phyloP scores from a whole-genome alignment of 2,113 vertebrate genomes.

The Eupsittula cactorum region DNA sequence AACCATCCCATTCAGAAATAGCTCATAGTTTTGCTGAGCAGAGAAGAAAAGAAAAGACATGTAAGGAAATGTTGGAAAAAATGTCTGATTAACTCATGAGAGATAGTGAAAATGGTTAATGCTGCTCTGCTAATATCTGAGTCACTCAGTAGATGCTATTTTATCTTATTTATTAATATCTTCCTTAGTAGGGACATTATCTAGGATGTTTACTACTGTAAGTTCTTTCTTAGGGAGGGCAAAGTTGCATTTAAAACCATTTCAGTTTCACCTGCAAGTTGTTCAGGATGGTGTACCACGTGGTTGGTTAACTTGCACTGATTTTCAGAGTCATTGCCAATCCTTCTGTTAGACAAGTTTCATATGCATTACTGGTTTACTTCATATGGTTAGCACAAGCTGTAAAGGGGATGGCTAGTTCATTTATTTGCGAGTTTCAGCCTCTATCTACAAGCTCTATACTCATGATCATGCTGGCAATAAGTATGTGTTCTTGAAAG shows the following conservation, averaged over 20 bases:
- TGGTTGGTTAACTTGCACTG: neutral
- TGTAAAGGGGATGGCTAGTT: neutral
- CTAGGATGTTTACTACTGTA: constrained; percentile 23
- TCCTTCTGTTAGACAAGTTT: neutral
- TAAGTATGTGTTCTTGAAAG: neutral
- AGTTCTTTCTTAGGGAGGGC: neutral
- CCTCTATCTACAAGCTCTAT: neutral
- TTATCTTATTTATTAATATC: constrained; percentile 40
- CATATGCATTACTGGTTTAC: neutral
- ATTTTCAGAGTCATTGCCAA: neutral
- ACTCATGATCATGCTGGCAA: neutral
- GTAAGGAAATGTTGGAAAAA: constrained; percentile 21
- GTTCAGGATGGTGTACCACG: neutral
- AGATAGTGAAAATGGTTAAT: constrained; percentile 35
- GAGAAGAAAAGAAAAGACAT: constrained; percentile 4
- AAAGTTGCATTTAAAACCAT: neutral
- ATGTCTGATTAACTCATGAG: constrained; percentile 30
- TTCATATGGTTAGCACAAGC: neutral
- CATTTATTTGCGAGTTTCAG: neutral
- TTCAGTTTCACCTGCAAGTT: neutral
- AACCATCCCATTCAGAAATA: constrained; percentile 42
- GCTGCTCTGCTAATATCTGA: constrained; percentile 43
- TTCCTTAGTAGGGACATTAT: neutral
- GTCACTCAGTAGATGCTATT: constrained; percentile 17
- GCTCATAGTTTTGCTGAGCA: constrained; percentile 33